Evolutionary conservation across 2,888 invertebrate genomes (phyloP).

Genomic region (Temnothorax unifasciatus): DNA sequence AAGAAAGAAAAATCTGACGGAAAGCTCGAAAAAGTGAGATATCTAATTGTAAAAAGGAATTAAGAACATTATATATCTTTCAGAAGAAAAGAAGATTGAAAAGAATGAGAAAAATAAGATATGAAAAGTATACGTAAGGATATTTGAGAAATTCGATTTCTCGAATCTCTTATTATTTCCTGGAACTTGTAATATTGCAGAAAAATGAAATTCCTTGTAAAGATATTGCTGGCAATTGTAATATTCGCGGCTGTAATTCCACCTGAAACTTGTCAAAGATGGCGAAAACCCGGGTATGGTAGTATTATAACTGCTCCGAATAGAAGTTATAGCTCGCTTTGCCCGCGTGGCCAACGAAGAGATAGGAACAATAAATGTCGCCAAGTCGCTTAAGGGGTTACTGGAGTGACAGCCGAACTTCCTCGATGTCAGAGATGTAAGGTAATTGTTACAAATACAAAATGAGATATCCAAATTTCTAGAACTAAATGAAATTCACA

Average conservation of each 20-base stretch:
- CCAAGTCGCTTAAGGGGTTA: neutral
- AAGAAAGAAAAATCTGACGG: neutral
- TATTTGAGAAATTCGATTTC: neutral
- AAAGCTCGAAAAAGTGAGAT: neutral
- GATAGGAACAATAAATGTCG: neutral
- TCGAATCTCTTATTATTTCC: neutral
- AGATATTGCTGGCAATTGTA: constrained; percentile 14
- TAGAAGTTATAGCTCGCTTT: neutral
- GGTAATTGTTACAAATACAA: constrained; percentile 17
- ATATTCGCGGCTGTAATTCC: constrained; percentile 24
- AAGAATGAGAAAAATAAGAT: neutral
- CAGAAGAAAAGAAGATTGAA: neutral
- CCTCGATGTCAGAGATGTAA: neutral
- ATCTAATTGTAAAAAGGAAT: constrained; percentile 6
- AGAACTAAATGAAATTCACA: neutral
- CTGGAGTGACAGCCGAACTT: too few species aligned
- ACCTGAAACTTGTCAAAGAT: neutral
- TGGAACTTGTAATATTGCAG: neutral
- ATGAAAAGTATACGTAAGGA: neutral
- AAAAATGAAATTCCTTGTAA: constrained; percentile 19
- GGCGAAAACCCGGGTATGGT: too few species aligned
- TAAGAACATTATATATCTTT: neutral
- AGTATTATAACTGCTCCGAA: neutral
- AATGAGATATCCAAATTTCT: neutral
- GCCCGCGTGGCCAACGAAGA: neutral